These are phyloP conservation scores for Uropsilus gracilis DNA, from an alignment of 2,113 vertebrate genomes.

Conservation along the genomic window DNA sequence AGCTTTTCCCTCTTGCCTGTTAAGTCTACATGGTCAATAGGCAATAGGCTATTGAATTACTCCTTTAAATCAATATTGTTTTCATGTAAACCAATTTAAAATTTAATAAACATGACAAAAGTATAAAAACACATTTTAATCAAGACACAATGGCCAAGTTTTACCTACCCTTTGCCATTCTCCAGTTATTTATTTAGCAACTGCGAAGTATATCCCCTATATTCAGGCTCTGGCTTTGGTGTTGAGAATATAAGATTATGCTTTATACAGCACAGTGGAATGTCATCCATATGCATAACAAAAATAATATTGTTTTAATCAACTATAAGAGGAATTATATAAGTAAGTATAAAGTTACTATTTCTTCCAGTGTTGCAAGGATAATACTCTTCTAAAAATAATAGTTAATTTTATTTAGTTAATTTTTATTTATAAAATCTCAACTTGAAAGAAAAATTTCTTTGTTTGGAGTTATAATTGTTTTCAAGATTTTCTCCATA, in stretches of 20 bases:
- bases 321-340: not conserved
- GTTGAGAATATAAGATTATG: not conserved
- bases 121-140: not conserved
- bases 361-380: not conserved
- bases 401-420: constrained; percentile 18
- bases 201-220: not conserved
- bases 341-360: not conserved
- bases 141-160: not conserved
- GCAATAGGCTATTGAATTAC: too few species aligned
- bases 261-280: not conserved
- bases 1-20: too few species aligned
- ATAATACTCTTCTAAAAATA: not conserved
- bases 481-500: not conserved
- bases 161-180: not conserved
- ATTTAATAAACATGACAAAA: not conserved
- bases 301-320: not conserved
- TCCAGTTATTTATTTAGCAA: not conserved
- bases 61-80: too few species aligned
- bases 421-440: not conserved
- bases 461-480: not conserved
- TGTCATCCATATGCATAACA: not conserved
- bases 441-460: not conserved
- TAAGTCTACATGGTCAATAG: too few species aligned
- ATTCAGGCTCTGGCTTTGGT: not conserved
- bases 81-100: not conserved